Conservation (phyloP, 2,888 invertebrate genomes). For the Apantesis nais region DNA sequence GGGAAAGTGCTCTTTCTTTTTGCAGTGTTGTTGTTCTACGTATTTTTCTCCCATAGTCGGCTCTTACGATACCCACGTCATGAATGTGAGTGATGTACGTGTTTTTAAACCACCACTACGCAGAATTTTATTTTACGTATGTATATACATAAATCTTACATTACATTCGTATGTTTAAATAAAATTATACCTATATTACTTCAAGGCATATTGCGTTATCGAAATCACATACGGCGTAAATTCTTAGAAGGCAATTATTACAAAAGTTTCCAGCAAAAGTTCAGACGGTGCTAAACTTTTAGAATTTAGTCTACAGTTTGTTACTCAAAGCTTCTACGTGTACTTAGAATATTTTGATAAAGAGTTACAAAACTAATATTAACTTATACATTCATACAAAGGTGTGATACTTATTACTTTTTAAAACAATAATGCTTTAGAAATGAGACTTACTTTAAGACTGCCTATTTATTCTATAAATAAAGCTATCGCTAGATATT, state of each 20-base stretch:
- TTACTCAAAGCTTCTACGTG: conserved; percentile 7
- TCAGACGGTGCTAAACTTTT: conserved; percentile 12
- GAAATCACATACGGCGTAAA: conserved; percentile 10
- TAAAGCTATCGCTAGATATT: neutral
- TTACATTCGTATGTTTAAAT: neutral
- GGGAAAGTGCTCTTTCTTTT: too few relatives aligned
- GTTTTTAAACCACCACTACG: too few relatives aligned
- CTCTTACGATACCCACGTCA: too few relatives aligned
- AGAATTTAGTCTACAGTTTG: conserved; percentile 9
- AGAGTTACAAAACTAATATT: conserved; percentile 17
- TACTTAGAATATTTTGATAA: conserved; percentile 14
- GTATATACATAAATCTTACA: neutral
- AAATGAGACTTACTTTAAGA: neutral
- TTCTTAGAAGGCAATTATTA: conserved; percentile 9
- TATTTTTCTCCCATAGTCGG: too few relatives aligned
- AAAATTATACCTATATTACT: neutral
- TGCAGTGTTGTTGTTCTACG: too few relatives aligned
- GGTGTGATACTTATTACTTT: conserved; percentile 9
- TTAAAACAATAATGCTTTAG: conserved; percentile 3
- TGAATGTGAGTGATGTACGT: too few relatives aligned
- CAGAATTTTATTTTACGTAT: too few relatives aligned
- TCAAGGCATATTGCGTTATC: neutral
- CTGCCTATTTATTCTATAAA: neutral
- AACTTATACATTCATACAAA: conserved; percentile 4
- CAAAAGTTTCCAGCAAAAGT: conserved; percentile 5